Evolutionary conservation across 2,888 invertebrate species (phyloP).

Genomic region (Glyphotaelius pellucidus): DNA sequence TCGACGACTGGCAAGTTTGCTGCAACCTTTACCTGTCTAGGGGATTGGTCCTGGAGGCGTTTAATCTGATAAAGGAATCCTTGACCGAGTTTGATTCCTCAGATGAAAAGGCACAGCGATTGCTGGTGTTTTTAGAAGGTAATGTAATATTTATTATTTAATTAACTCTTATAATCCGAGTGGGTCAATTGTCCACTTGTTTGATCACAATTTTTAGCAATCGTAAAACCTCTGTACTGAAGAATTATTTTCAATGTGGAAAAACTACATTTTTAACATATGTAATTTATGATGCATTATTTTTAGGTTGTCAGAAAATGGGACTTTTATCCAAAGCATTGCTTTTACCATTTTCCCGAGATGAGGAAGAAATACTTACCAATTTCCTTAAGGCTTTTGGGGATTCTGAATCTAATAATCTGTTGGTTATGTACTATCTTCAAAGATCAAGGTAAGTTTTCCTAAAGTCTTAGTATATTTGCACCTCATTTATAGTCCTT

Average conservation of each 20-base stretch:
- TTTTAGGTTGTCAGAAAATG: constrained; percentile 77
- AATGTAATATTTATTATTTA: constrained; percentile 66
- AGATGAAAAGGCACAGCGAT: constrained; percentile 73
- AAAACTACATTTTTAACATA: background rate
- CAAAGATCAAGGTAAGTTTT: constrained; percentile 69
- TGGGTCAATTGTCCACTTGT: background rate
- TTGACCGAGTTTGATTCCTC: constrained; percentile 72
- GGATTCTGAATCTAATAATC: constrained; percentile 80
- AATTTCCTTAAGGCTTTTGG: constrained; percentile 79
- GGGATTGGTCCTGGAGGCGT: constrained; percentile 81
- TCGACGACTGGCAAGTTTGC: constrained; percentile 76
- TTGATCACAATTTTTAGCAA: background rate
- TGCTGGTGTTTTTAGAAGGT: constrained; percentile 82
- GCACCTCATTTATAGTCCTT: too few relatives aligned
- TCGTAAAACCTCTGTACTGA: background rate
- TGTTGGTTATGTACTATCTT: constrained; percentile 83
- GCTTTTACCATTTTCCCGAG: constrained; percentile 78
- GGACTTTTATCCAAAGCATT: constrained; percentile 79
- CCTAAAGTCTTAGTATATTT: background rate
- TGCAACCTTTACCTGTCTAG: constrained; percentile 81
- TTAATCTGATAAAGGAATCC: constrained; percentile 80
- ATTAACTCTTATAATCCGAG: background rate
- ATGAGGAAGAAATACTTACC: constrained; percentile 84
- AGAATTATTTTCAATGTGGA: background rate
- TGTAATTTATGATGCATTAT: background rate